phyloP scores from a whole-genome alignment of 2,888 invertebrate species.

The Pachymerium ferrugineum region DNA sequence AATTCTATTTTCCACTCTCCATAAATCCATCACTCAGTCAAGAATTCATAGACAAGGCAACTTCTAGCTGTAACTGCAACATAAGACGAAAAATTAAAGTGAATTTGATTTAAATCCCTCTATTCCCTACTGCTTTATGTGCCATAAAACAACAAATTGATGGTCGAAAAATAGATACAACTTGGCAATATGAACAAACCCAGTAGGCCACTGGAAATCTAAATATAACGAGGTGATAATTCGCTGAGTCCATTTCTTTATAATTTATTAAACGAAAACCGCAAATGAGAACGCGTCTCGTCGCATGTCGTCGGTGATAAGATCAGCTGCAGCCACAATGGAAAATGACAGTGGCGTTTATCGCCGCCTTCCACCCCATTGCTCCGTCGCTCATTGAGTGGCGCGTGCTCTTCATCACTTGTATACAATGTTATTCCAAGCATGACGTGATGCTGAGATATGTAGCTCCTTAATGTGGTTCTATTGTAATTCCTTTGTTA shows the following conservation, averaged over 20 bases:
- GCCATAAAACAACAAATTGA: too few species aligned
- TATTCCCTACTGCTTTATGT: too few species aligned
- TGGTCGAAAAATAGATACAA: too few species aligned
- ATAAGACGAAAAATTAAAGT: too few species aligned
- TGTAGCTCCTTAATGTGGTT: background rate
- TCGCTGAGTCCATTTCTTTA: background rate
- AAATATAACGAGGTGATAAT: background rate
- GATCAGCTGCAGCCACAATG: background rate
- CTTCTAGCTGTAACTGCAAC: too few species aligned
- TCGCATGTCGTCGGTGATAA: background rate
- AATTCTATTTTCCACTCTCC: too few species aligned
- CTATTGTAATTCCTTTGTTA: background rate
- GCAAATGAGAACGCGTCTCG: background rate
- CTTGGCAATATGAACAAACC: too few species aligned
- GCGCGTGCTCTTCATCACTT: background rate
- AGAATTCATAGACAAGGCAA: too few species aligned
- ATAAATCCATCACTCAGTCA: too few species aligned
- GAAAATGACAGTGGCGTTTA: constrained; percentile 12
- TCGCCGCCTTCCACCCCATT: background rate
- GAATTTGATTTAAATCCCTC: too few species aligned
- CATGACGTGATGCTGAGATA: background rate
- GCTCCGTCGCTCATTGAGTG: background rate
- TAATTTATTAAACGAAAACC: constrained; percentile 1
- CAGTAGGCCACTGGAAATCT: too few species aligned
- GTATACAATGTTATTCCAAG: constrained; percentile 3